Evolutionary conservation across 2,113 vertebrate genomes (phyloP).

Genomic region (Petaurus breviceps): DNA sequence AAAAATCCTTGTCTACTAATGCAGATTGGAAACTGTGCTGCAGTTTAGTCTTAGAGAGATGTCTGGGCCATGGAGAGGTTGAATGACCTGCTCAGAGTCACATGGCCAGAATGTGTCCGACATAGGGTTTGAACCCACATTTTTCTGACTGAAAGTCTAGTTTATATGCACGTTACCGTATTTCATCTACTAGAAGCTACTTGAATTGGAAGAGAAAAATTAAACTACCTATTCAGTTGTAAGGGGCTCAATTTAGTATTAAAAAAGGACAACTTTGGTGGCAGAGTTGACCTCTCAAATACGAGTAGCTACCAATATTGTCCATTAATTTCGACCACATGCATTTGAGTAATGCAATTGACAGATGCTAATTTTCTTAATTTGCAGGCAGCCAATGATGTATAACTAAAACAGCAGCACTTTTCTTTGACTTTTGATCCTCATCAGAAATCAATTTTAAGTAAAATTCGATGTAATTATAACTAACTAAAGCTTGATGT

Average conservation of each 20-base stretch:
- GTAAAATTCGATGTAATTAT: constrained; percentile 69
- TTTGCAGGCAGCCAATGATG: constrained; percentile 77
- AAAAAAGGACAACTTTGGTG: constrained; percentile 60
- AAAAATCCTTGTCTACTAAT: not conserved
- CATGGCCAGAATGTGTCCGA: not conserved
- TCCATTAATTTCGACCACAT: constrained; percentile 74
- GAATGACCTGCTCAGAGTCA: not conserved
- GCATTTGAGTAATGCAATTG: constrained; percentile 74
- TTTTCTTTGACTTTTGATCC: constrained; percentile 69
- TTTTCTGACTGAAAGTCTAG: constrained; percentile 22
- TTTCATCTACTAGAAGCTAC: not conserved
- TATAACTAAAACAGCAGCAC: constrained; percentile 70
- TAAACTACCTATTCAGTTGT: not conserved
- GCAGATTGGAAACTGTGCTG: not conserved
- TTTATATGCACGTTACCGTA: not conserved
- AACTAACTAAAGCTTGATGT: constrained; percentile 57
- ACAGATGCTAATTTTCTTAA: constrained; percentile 80
- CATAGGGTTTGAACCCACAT: not conserved
- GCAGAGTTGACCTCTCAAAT: constrained; percentile 62
- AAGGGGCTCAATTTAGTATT: constrained; percentile 41
- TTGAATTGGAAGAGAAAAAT: not conserved
- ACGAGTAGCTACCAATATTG: constrained; percentile 62
- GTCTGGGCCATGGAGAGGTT: not conserved
- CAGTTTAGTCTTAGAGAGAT: not conserved
- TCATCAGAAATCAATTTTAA: constrained; percentile 77